phyloP scores from a whole-genome alignment of 2,797 vertebrate species.

The Prionace glauca region DNA sequence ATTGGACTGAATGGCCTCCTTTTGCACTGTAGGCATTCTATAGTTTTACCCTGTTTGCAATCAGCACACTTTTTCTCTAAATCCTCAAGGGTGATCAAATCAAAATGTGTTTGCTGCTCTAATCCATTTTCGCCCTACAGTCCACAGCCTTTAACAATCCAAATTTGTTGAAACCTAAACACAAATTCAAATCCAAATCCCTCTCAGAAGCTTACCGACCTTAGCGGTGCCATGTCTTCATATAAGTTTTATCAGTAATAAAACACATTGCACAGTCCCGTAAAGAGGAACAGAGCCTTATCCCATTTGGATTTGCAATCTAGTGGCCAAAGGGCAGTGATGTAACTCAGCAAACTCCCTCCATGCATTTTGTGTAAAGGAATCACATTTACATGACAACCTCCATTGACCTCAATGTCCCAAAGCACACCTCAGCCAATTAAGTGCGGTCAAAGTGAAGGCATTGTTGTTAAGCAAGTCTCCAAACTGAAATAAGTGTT shows the following conservation, averaged over 20 bases:
- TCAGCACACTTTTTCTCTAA: not conserved
- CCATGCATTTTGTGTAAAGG: not conserved
- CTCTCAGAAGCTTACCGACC: not conserved
- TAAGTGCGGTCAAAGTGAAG: not conserved
- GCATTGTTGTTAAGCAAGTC: not conserved
- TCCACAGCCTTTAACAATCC: not conserved
- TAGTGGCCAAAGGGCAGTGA: not conserved
- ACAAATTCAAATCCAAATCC: not conserved
- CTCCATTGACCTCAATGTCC: not conserved
- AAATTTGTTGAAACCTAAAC: not conserved
- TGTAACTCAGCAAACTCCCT: not conserved
- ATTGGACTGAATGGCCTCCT: no score
- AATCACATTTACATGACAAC: not conserved
- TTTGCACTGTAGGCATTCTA: no score
- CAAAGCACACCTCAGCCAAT: not conserved
- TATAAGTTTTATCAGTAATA: not conserved
- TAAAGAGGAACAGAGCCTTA: not conserved
- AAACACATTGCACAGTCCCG: not conserved
- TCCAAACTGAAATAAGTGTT: not conserved
- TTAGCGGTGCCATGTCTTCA: not conserved
- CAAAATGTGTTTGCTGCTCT: not conserved
- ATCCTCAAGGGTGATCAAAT: not conserved
- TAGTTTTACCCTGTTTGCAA: not conserved
- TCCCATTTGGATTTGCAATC: not conserved
- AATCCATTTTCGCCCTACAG: not conserved